phyloP scores from a whole-genome alignment of 2,113 vertebrate genomes.

The Lepus americanus region DNA sequence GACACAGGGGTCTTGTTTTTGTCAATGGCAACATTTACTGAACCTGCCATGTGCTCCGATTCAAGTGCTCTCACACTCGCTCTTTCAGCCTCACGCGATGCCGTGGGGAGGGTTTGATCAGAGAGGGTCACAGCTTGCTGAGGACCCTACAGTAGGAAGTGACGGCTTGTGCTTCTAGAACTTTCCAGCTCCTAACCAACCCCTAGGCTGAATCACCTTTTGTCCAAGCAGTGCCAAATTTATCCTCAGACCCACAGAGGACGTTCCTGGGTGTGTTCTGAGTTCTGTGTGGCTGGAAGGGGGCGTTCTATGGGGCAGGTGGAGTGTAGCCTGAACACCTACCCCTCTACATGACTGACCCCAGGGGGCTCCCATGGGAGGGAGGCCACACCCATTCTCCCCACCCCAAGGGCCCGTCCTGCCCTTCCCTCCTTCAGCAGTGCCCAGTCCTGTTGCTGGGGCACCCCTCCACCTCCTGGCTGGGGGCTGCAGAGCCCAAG shows the following conservation, averaged over 20 bases:
- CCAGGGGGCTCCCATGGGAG: neutral
- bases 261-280: neutral
- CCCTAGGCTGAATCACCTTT: neutral
- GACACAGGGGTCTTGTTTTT: neutral
- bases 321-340: rapidly evolving
- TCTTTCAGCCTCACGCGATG: neutral
- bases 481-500: neutral
- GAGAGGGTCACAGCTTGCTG: neutral
- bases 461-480: neutral
- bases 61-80: rapidly evolving
- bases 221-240: neutral
- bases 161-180: neutral
- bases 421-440: neutral
- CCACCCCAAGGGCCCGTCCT: neutral
- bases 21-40: too few relatives aligned
- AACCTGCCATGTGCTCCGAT: rapidly evolving
- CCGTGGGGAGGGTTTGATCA: neutral
- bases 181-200: neutral
- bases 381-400: neutral
- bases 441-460: neutral
- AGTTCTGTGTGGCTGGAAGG: neutral
- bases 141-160: neutral
- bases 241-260: neutral
- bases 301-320: neutral
- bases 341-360: neutral